These are phyloP conservation scores for Galaxias olidus DNA, from an alignment of 2,797 vertebrate species.

Conservation along the genomic window DNA sequence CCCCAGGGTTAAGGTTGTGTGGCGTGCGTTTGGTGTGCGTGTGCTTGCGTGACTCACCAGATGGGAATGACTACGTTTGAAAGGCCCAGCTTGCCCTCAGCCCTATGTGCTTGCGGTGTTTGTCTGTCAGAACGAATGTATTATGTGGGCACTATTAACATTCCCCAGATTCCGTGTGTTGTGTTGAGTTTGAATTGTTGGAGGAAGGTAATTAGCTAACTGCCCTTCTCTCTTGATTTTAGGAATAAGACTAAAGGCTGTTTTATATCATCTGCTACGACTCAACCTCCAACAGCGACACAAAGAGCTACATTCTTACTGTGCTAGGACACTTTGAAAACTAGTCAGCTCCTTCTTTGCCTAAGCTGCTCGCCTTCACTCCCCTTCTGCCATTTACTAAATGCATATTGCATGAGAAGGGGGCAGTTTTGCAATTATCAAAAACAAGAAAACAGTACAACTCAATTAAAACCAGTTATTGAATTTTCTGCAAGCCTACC, in stretches of 20 bases:
- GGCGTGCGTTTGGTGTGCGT: constrained; percentile 51
- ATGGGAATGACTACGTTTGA: constrained; percentile 59
- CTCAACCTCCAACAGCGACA: constrained; percentile 50
- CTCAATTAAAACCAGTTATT: constrained; percentile 73
- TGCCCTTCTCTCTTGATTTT: constrained; percentile 37
- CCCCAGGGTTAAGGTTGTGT: constrained; percentile 42
- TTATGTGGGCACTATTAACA: constrained; percentile 32
- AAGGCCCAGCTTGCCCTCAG: constrained; percentile 46
- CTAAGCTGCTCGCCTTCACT: constrained; percentile 77
- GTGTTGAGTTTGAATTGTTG: not conserved
- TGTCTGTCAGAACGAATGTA: constrained; percentile 22
- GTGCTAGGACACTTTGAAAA: constrained; percentile 56
- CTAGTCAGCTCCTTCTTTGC: constrained; percentile 52
- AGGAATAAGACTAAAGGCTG: constrained; percentile 77
- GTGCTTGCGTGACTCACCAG: constrained; percentile 56
- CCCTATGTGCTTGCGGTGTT: constrained; percentile 29
- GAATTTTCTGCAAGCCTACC: constrained; percentile 82
- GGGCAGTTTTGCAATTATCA: constrained; percentile 77
- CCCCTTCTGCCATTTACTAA: constrained; percentile 78
- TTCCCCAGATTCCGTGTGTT: constrained; percentile 15
- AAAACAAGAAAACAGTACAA: constrained; percentile 50
- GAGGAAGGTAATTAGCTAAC: constrained; percentile 2
- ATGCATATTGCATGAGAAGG: constrained; percentile 91
- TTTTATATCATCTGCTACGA: constrained; percentile 69
- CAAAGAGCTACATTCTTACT: constrained; percentile 45